Percentiles rank a stretch among this genome's conserved stretches.
Conservation (phyloP, 2,113 vertebrate genomes). For the Trogon surrucura region DNA sequence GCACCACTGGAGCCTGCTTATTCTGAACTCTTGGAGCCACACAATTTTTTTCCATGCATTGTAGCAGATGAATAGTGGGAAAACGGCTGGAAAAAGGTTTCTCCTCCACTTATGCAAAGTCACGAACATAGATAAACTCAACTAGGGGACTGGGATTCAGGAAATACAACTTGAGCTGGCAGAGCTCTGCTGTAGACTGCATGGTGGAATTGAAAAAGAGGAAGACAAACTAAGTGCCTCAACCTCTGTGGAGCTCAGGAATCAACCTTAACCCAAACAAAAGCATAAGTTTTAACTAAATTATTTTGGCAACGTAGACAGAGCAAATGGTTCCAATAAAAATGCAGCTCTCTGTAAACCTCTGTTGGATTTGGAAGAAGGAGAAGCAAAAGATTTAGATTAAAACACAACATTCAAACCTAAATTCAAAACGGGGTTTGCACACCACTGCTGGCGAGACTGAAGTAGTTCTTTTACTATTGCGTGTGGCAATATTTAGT, state of each 20-base stretch:
- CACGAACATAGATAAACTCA: not conserved
- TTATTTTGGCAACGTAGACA: slow-evolving; percentile 71
- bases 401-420: slow-evolving; percentile 65
- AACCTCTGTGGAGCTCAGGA: slow-evolving; percentile 61
- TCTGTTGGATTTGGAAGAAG: slow-evolving; percentile 75
- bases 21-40: not conserved
- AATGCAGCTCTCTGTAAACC: slow-evolving; percentile 66
- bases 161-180: slow-evolving; percentile 6
- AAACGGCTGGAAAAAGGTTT: not conserved
- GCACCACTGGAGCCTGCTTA: not conserved
- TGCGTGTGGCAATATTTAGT: slow-evolving; percentile 79
- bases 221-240: slow-evolving; percentile 40
- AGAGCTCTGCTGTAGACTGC: not conserved
- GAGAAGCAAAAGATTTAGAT: slow-evolving; percentile 69
- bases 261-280: slow-evolving; percentile 76
- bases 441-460: slow-evolving; percentile 58
- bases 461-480: slow-evolving; percentile 54
- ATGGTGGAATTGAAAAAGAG: slow-evolving; percentile 10
- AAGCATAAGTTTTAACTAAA: slow-evolving; percentile 72
- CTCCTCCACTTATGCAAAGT: not conserved
- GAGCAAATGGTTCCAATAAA: slow-evolving; percentile 79
- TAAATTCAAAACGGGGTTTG: slow-evolving; percentile 56
- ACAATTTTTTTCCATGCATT: not conserved
- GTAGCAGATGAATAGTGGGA: not conserved
- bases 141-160: not conserved